Evolutionary conservation across 2,888 invertebrate species (phyloP).

Genomic region (Pyralis farinalis): DNA sequence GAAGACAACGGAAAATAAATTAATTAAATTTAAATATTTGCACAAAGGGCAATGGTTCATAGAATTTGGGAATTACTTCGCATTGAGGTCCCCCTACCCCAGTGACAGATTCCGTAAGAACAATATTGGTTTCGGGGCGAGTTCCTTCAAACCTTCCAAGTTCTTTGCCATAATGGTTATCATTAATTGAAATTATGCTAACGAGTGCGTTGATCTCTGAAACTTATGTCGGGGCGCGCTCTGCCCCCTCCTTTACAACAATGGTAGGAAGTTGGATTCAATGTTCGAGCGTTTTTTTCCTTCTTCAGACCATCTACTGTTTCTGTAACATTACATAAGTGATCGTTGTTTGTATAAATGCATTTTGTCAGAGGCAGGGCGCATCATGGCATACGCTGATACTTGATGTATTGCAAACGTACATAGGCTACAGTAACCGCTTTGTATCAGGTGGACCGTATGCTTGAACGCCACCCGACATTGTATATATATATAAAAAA

Average conservation of each 20-base stretch:
- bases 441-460: too few relatives aligned
- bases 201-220: slow-evolving; percentile 28
- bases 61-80: slow-evolving; percentile 27
- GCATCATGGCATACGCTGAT: too few relatives aligned
- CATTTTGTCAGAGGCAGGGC: too few relatives aligned
- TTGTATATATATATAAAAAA: too few relatives aligned
- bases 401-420: too few relatives aligned
- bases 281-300: background rate
- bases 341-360: too few relatives aligned
- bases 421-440: too few relatives aligned
- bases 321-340: too few relatives aligned
- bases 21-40: slow-evolving; percentile 23
- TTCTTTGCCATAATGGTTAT: slow-evolving; percentile 45
- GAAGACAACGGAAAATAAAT: slow-evolving; percentile 6
- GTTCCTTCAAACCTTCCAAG: slow-evolving; percentile 27
- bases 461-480: too few relatives aligned
- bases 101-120: slow-evolving; percentile 33
- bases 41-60: slow-evolving; percentile 25
- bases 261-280: background rate
- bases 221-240: slow-evolving; percentile 31
- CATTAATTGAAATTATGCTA: slow-evolving; percentile 69
- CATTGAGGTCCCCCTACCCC: background rate
- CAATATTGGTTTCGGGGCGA: slow-evolving; percentile 40
- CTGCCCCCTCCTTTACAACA: slow-evolving; percentile 9
- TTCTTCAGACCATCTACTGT: too few relatives aligned